These are phyloP conservation scores for Marcusenius ussheri DNA, from an alignment of 2,113 vertebrate species.

Conservation along the genomic window DNA sequence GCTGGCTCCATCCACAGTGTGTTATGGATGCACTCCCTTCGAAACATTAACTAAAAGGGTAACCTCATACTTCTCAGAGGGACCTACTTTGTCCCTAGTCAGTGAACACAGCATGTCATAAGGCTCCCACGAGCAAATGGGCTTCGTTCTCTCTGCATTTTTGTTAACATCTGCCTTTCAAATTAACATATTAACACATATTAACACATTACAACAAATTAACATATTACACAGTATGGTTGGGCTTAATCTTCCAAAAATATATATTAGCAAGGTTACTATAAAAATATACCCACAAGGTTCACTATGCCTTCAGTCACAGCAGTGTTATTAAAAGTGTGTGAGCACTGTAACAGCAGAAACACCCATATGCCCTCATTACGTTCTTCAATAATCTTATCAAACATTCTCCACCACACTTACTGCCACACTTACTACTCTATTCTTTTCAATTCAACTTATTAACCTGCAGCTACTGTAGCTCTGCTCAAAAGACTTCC, in stretches of 20 bases:
- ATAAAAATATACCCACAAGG: background rate
- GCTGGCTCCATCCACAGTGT: background rate
- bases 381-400: background rate
- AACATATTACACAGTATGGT: background rate
- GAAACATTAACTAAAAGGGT: background rate
- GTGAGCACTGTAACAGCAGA: background rate
- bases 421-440: background rate
- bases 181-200: background rate
- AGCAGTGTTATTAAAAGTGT: background rate
- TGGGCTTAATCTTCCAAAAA: background rate
- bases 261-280: constrained; percentile 10
- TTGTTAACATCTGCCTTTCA: background rate
- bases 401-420: background rate
- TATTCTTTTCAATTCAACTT: background rate
- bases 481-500: background rate
- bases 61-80: background rate
- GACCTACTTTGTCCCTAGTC: background rate
- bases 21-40: background rate
- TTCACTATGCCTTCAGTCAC: background rate
- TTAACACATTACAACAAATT: no score
- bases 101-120: background rate
- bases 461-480: background rate
- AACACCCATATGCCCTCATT: background rate
- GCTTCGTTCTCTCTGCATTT: background rate
- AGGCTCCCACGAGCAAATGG: background rate